phyloP scores from a whole-genome alignment of 2,113 vertebrate genomes.

The Elachura formosa region DNA sequence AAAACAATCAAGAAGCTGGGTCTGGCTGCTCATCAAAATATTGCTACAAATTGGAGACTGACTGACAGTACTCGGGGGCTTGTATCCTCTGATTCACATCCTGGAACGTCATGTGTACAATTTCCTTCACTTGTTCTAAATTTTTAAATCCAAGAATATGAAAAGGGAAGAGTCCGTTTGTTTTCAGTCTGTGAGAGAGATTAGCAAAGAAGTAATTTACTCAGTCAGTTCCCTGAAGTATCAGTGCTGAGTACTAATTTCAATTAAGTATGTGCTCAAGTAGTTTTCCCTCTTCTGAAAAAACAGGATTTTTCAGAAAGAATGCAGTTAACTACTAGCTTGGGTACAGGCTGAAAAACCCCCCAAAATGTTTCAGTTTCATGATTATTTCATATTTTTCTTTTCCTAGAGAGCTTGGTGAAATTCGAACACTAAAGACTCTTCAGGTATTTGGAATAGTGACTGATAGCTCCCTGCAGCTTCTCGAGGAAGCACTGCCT shows the following conservation, averaged over 20 bases:
- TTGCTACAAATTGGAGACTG: neutral
- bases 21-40: neutral
- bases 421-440: slow-evolving; percentile 73
- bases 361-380: neutral
- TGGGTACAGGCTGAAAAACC: neutral
- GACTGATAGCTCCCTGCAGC: slow-evolving; percentile 73
- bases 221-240: neutral
- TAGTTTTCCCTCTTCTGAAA: neutral
- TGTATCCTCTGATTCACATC: neutral
- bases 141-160: neutral
- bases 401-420: slow-evolving; percentile 79
- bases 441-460: slow-evolving; percentile 90
- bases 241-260: neutral
- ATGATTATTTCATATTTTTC: neutral
- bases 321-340: too few species aligned
- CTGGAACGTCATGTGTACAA: neutral
- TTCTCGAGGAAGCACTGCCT: slow-evolving; percentile 79
- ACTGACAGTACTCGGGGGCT: neutral
- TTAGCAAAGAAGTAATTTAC: neutral
- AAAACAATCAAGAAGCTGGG: neutral
- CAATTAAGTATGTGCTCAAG: neutral
- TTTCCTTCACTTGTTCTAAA: neutral
- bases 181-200: neutral
- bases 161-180: neutral
- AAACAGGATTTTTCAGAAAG: too few species aligned